Base-by-base conservation (phyloP, 2,797 vertebrate species). In the Sylvilagus floridanus region DNA sequence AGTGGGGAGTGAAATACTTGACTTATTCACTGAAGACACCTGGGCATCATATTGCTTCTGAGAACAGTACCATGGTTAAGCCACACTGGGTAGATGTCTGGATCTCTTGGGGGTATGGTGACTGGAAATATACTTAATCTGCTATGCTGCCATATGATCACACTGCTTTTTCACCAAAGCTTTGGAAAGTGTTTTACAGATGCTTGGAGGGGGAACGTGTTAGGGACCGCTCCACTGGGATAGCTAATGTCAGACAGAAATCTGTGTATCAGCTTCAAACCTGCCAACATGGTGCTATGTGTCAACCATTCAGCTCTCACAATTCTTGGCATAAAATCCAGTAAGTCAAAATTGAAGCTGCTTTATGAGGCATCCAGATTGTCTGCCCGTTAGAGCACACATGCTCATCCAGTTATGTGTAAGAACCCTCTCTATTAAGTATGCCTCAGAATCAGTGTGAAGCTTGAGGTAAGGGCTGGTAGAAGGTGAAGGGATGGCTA, bases 281-380 rank as follows among this genome's bases (percentile, higher is more conserved):
- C 73, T 90, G 95, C 86, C 92, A 85, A 69, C 21, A n/a, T 68
- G 73, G 60, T 82, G 77, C 81, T 93, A 35, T 54, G 69, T 96
- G 87, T 96, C 89, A 97, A 68, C 76, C 57, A 4, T 92, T 91
- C 26, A 21, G 28, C 76, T 94, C 66, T 68, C 86, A 2, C 78
- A 26, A 85, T 94, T 96, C 92, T 96, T 95, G 93, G 95, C 95
- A 84, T 60, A 77, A 95, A 91, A 24, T 84, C 50, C 77, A 68
- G n/a, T 85, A 97, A 96, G 89, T 96, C 93, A 97, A 91, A 96
- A 96, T 96, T 90, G 94, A 90, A 96, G 96, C 95, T 97, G 94
- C 79, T 96, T 95, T 94, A 95, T 93, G 92, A 96, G 73, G 81
- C 35, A 69, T 91, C 26, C 65, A 97, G 92, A 94, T 94, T 95